Percentiles rank a stretch among this genome's conserved stretches.
Conservation (phyloP, 2,888 invertebrate species). For the Troilus luridus region DNA sequence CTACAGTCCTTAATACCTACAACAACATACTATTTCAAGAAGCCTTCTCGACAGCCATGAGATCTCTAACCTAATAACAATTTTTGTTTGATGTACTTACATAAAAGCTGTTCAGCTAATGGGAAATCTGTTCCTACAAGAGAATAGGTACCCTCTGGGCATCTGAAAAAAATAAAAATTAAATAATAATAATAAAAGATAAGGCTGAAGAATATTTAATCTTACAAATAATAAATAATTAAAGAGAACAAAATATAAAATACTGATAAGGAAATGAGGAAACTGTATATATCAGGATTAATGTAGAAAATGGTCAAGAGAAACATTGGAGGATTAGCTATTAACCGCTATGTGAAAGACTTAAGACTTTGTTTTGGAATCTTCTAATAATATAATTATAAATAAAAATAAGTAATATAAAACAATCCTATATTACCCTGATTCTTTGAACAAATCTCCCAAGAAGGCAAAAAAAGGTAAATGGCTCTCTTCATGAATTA, state of each 20-base stretch:
- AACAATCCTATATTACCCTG: slow-evolving; percentile 32
- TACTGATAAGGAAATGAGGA: no score
- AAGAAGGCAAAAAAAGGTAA: slow-evolving; percentile 56
- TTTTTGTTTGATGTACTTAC: background rate
- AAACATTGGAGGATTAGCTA: no score
- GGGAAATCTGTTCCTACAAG: slow-evolving; percentile 55
- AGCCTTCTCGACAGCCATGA: background rate
- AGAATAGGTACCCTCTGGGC: slow-evolving; percentile 51
- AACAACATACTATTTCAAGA: slow-evolving; percentile 20
- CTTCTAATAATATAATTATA: background rate
- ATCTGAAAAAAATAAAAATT: background rate
- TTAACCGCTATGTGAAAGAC: no score
- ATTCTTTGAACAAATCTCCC: slow-evolving; percentile 56
- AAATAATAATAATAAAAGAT: background rate
- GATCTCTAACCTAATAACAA: background rate
- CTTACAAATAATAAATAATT: no score
- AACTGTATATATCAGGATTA: no score
- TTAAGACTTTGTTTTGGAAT: background rate
- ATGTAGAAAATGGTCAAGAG: no score
- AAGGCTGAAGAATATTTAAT: background rate
- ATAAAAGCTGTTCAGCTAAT: slow-evolving; percentile 51
- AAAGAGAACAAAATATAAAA: no score
- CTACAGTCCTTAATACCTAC: slow-evolving; percentile 58
- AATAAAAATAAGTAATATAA: slow-evolving; percentile 8
- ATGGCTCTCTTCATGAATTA: slow-evolving; percentile 50